Percentiles rank a stretch among this genome's conserved stretches.
These are phyloP conservation scores for Mesorhabditis spiculigera DNA, from an alignment of 2,888 invertebrate species.

Conservation along the genomic window DNA sequence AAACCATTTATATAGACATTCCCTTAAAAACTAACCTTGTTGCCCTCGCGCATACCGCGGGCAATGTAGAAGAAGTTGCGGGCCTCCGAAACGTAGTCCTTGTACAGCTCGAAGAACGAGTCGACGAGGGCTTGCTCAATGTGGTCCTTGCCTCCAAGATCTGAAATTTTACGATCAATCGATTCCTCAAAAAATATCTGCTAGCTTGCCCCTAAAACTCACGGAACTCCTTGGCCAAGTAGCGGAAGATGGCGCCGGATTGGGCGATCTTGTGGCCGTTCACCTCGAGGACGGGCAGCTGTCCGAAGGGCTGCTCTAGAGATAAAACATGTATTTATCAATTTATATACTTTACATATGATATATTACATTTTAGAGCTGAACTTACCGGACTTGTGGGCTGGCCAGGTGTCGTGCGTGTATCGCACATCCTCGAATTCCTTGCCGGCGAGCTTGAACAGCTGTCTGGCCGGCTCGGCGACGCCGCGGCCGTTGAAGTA, in stretches of 20 bases:
- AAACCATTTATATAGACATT: neutral
- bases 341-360: neutral
- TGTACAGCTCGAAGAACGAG: slow-evolving; percentile 6
- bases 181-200: too few species aligned
- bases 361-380: too few species aligned
- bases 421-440: slow-evolving; percentile 4
- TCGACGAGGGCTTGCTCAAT: slow-evolving; percentile 2
- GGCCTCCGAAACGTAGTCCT: neutral
- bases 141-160: neutral
- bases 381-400: neutral
- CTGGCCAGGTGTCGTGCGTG: neutral
- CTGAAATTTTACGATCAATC: neutral
- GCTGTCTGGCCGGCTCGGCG: neutral
- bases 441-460: slow-evolving; percentile 1
- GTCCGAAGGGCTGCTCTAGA: neutral
- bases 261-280: slow-evolving; percentile 4
- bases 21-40: slow-evolving; percentile 4
- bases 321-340: neutral
- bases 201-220: neutral
- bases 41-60: slow-evolving; percentile 3
- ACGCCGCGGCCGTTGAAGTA: slow-evolving; percentile 1
- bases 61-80: slow-evolving; percentile 6
- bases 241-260: slow-evolving; percentile 3
- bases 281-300: neutral
- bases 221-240: slow-evolving; percentile 2